Evolutionary conservation across 2,797 vertebrate species (phyloP).

Genomic region (Esox lucius): DNA sequence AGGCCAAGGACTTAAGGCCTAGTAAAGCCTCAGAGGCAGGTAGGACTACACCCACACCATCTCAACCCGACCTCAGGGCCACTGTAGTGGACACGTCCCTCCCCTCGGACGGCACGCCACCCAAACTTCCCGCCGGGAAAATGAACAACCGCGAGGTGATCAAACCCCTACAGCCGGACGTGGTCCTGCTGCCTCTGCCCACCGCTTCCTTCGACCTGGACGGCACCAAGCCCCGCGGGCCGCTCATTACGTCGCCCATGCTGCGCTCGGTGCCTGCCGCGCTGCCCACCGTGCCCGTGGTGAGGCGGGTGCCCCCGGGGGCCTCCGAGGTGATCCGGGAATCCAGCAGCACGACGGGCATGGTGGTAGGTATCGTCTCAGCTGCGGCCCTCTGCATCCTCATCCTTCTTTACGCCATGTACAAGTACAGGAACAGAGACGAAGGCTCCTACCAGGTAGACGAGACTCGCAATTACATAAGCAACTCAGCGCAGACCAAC

Average conservation of each 20-base stretch:
- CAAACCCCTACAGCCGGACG: conserved; percentile 85
- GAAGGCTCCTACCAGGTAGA: conserved; percentile 92
- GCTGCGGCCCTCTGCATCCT: conserved; percentile 91
- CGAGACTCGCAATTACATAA: conserved; percentile 91
- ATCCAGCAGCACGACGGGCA: conserved; percentile 90
- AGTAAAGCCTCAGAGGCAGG: conserved; percentile 86
- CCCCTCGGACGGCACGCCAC: conserved; percentile 86
- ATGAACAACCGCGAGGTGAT: conserved; percentile 91
- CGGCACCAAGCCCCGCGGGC: conserved; percentile 88
- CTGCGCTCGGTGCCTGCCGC: conserved; percentile 90
- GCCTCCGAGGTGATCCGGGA: conserved; percentile 90
- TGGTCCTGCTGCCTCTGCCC: conserved; percentile 88
- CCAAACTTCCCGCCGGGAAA: conserved; percentile 95
- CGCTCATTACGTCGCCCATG: conserved; percentile 90
- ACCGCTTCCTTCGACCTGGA: conserved; percentile 86
- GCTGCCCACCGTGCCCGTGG: conserved; percentile 86
- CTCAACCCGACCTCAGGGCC: conserved; percentile 88
- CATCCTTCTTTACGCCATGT: conserved; percentile 93
- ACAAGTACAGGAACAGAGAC: conserved; percentile 93
- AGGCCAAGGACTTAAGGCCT: conserved; percentile 91
- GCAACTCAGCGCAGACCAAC: conserved; percentile 91
- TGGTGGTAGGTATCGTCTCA: conserved; percentile 91
- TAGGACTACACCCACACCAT: conserved; percentile 86
- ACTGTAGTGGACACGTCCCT: conserved; percentile 84
- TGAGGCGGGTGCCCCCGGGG: conserved; percentile 83